Evolutionary conservation across 2,797 vertebrate genomes (phyloP), one percentile per base, ranked within the genome.

Genomic region (Miichthys miiuy): DNA sequence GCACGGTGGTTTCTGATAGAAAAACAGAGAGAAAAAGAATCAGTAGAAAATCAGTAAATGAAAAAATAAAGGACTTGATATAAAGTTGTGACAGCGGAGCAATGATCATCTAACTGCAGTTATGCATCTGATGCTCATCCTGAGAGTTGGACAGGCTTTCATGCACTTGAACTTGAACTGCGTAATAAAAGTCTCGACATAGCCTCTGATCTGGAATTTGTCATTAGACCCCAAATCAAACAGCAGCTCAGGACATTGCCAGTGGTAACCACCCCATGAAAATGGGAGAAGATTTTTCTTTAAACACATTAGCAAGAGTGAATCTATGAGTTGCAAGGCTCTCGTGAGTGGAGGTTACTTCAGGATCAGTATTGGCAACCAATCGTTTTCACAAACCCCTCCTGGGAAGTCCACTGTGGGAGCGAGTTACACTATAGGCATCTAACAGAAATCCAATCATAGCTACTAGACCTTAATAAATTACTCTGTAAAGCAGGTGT

Each of bases 401-500:
- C 54, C 74, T 21, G 79, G 87, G 92, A 93, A 87, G 86, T 89
- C 72, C 84, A 87, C 88, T 61, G 79, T 85, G 77, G 91, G 85
- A 86, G 81, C 86, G 87, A 75, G 75, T 95, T 95, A 93, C 94
- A 92, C 90, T 87, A 82, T 60, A 79, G 94, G 92, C 85, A 94
- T 95, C 82, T 88, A 79, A 81, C 87, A 90, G 91, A 91, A 94
- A 93, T 94, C 89, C 91, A 92, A 92, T 92, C 89, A 84, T 82
- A 86, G 84, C 87, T 75, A 46, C 80, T 52, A 17, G 84, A 72
- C 81, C 67, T 79, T 79, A 83, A 91, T 92, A 94, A 93, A 93
- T 94, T 87, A 92, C 72, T 70, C 46, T 70, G 82, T 75, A 92
- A 93, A 94, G 91, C 81, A 92, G 88, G 86, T 88, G 85, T 72